Base-by-base conservation (phyloP, 2,888 invertebrate species). In the Homarus gammarus region DNA sequence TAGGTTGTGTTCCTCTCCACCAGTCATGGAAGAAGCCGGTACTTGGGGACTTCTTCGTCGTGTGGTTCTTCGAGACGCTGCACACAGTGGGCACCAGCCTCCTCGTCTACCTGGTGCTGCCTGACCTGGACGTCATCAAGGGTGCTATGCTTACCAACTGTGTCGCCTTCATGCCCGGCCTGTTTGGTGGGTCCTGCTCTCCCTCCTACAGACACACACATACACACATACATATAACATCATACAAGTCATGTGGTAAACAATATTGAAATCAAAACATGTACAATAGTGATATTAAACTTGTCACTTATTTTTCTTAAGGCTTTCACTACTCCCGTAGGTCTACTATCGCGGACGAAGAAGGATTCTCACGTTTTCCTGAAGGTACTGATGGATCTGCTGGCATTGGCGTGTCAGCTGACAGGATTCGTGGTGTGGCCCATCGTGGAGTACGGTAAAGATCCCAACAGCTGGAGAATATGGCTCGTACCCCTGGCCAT, bases 131-230 rank as follows among this genome's bases (percentile, higher is more conserved):
- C 94, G 97, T 98, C 6, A 96, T 99, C 86, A 97, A 98, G 94
- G 99, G 98, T 70, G 97, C 98, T 61, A 98, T 99, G 98, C 95
- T 99, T 92, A 98, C 98, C 40, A 99, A 98, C 94, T 98, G 98
- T 93, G 95, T 99, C 85, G 99, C 98, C 94, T 96, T 99, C 93
- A 95, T 99, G 70, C 99, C 99, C 1, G 97, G 97, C 31, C 94
- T 97, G 89, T 94, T 97, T 44, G 96, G 96, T 95, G 95, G 95
- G 93, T 61, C 2, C 1, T 68, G n/a, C 70, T 27, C 18, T n/a
- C 8, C 38, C 6, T 27, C 64, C 3, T 56, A 12, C 31, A 31
- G 31, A 31, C 44, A 44, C 56, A 56, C 44, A 49, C 33, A 40
- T 56, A n/a, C 27, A 2, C 44, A 44, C 44, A 8, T 44, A 44